A percentile compares a stretch with the other conserved stretches of the same genome.
phyloP scores from a whole-genome alignment of 30 jellyfish, hydroid and myxozoan species.

The Cassiopea andromeda region DNA sequence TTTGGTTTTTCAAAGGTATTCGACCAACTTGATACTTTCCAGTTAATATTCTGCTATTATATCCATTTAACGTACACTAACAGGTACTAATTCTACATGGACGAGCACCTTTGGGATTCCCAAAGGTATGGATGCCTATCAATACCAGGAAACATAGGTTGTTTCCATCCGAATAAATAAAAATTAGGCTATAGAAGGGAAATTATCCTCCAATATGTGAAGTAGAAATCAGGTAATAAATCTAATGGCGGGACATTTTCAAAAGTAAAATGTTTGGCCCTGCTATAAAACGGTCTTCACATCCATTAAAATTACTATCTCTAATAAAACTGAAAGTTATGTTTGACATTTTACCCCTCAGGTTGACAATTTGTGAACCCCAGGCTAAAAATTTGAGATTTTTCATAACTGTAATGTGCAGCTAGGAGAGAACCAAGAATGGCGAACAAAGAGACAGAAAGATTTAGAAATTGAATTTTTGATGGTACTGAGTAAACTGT shows the following conservation, averaged over 20 bases:
- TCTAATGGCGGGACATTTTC: too few species aligned
- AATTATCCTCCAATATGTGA: not conserved
- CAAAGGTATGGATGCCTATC: not conserved
- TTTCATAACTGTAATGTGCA: too few species aligned
- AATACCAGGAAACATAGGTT: not conserved
- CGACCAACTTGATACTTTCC: not conserved
- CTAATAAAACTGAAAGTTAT: not conserved
- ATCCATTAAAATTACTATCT: too few species aligned
- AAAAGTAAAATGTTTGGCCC: too few species aligned
- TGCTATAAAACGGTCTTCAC: too few species aligned
- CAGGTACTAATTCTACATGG: not conserved
- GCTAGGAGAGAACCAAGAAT: too few species aligned
- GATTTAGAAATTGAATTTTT: too few species aligned
- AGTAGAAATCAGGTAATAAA: too few species aligned
- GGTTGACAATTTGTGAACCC: not conserved
- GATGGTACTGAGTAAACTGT: too few species aligned
- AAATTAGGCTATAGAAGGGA: not conserved
- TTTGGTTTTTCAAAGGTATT: not conserved
- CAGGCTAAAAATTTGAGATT: too few species aligned
- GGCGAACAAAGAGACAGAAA: too few species aligned
- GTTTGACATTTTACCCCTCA: not conserved
- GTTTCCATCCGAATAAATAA: not conserved
- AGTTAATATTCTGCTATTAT: not conserved
- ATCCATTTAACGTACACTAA: not conserved
- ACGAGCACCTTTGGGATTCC: not conserved